These are phyloP conservation scores for Cotesia vestalis DNA, from an alignment of 1,140 invertebrate genomes.

Conservation along the genomic window DNA sequence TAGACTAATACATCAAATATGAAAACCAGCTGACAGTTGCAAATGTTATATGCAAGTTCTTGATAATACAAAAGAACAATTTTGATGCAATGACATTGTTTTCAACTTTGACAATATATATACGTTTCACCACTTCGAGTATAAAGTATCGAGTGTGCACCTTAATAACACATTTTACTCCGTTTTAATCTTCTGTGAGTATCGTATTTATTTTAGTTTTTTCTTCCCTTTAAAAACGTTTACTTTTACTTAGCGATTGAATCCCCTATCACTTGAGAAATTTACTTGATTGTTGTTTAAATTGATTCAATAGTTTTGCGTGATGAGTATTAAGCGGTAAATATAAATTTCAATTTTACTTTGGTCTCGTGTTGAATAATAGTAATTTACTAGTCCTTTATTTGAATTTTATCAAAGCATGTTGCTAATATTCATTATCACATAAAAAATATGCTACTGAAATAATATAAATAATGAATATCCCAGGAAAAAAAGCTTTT, in stretches of 20 bases:
- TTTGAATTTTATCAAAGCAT: too few species aligned
- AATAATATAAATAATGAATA: too few species aligned
- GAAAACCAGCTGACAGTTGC: constrained; percentile 18
- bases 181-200: not conserved
- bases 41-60: not conserved
- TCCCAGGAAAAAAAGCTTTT: too few species aligned
- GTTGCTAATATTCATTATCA: too few species aligned
- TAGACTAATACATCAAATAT: constrained; percentile 3
- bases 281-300: too few species aligned
- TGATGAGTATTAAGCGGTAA: too few species aligned
- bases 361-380: too few species aligned
- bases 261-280: not conserved
- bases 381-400: too few species aligned
- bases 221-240: not conserved
- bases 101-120: constrained; percentile 11
- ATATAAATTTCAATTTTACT: too few species aligned
- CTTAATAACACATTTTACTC: constrained; percentile 6
- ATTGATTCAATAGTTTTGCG: too few species aligned
- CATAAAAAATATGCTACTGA: too few species aligned
- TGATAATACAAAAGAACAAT: constrained; percentile 22
- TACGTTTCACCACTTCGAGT: not conserved
- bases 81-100: constrained; percentile 16
- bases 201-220: not conserved
- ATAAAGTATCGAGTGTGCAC: constrained; percentile 25
- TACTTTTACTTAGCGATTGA: not conserved